A percentile compares a stretch with the other conserved stretches of the same genome.
phyloP scores from a whole-genome alignment of 1,140 invertebrate species.

The Apis cerana region DNA sequence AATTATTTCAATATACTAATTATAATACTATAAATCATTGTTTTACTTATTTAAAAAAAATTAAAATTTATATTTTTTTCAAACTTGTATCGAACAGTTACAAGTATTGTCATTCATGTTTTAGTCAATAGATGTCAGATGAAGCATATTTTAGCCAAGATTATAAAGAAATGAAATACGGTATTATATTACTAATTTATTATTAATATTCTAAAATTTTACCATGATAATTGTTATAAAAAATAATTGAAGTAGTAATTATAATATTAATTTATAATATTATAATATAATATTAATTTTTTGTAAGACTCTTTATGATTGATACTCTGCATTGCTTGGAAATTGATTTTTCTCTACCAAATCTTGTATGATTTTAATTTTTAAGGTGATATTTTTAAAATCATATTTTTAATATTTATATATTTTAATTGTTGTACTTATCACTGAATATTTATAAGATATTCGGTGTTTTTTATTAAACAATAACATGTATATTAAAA shows the following conservation, averaged over 20 bases:
- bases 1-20: too few species aligned
- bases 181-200: not conserved
- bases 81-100: not conserved
- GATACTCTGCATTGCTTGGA: not conserved
- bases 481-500: too few species aligned
- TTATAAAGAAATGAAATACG: not conserved
- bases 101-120: not conserved
- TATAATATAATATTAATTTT: not conserved
- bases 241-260: not conserved
- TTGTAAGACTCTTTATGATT: not conserved
- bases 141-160: not conserved
- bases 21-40: too few species aligned
- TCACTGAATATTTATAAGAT: too few species aligned
- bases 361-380: not conserved
- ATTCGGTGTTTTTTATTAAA: too few species aligned
- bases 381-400: not conserved
- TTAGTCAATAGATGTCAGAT: slow-evolving; percentile 1
- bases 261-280: too few species aligned
- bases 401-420: too few species aligned
- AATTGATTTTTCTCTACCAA: not conserved
- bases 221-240: not conserved
- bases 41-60: too few species aligned
- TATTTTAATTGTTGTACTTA: too few species aligned
- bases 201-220: not conserved
- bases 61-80: too few species aligned